phyloP scores from a whole-genome alignment of 2,888 invertebrate species.

The Leptogaster cylindrica region DNA sequence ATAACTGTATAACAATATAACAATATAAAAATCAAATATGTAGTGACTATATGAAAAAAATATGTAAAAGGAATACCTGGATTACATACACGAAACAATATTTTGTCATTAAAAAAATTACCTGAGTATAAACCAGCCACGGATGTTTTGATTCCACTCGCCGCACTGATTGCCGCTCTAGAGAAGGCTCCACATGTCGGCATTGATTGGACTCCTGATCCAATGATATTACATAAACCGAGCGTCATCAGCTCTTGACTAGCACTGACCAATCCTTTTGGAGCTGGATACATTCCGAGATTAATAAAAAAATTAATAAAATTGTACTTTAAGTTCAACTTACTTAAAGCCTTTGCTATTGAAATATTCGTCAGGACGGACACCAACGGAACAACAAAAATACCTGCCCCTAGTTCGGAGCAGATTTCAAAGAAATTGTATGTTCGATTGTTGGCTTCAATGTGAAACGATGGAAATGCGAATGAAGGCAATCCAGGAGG shows the following conservation, averaged over 20 bases:
- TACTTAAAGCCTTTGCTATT: constrained; percentile 92
- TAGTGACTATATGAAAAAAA: background rate
- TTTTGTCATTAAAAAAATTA: constrained; percentile 44
- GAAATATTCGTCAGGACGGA: constrained; percentile 91
- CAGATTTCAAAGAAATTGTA: constrained; percentile 72
- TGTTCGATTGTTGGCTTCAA: constrained; percentile 64
- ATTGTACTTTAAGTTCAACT: constrained; percentile 59
- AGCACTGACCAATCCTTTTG: constrained; percentile 76
- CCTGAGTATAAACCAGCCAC: constrained; percentile 64
- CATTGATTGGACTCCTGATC: constrained; percentile 85
- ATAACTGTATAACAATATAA: too few relatives aligned
- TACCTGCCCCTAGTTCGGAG: constrained; percentile 75
- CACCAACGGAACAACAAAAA: constrained; percentile 82
- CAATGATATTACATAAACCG: constrained; percentile 80
- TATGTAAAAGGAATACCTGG: too few relatives aligned
- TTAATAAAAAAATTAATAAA: constrained; percentile 49
- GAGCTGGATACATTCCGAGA: too few relatives aligned
- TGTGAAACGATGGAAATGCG: constrained; percentile 69
- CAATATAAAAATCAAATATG: background rate
- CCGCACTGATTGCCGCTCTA: constrained; percentile 85
- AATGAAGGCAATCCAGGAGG: constrained; percentile 74
- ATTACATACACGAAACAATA: too few relatives aligned
- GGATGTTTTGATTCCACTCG: constrained; percentile 86
- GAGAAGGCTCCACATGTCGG: constrained; percentile 88
- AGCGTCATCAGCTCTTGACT: constrained; percentile 90